Percentiles rank a stretch among this genome's conserved stretches.
phyloP scores from a whole-genome alignment of 1,140 invertebrate species.

The Trissolcus basalis region DNA sequence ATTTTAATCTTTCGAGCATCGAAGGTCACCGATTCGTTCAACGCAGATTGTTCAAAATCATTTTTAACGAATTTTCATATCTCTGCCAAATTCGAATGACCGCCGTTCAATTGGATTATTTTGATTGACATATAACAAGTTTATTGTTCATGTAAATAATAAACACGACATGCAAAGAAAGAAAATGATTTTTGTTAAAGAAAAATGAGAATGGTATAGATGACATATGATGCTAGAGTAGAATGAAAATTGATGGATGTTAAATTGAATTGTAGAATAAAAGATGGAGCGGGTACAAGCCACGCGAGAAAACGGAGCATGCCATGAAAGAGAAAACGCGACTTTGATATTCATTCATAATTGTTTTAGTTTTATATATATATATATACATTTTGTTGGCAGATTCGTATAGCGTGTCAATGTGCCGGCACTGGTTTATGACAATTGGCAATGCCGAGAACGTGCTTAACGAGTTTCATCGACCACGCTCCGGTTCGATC shows the following conservation, averaged over 20 bases:
- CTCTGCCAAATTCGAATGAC: conserved; percentile 35
- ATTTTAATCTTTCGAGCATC: conserved; percentile 50
- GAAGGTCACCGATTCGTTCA: conserved; percentile 38
- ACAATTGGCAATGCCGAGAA: conserved; percentile 40
- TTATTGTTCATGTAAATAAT: too few relatives aligned
- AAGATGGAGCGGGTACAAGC: too few relatives aligned
- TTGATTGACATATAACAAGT: too few relatives aligned
- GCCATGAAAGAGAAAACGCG: conserved; percentile 28
- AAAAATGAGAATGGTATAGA: too few relatives aligned
- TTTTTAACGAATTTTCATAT: conserved; percentile 21
- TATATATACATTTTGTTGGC: too few relatives aligned
- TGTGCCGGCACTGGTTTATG: conserved; percentile 21
- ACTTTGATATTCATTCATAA: conserved; percentile 53
- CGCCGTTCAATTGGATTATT: conserved; percentile 18
- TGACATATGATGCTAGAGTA: conserved; percentile 8
- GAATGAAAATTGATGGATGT: not conserved
- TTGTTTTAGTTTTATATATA: too few relatives aligned
- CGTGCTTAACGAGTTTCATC: conserved; percentile 67
- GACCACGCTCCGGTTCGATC: conserved; percentile 70
- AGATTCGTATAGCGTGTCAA: conserved; percentile 3
- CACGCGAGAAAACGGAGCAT: too few relatives aligned
- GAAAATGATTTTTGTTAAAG: too few relatives aligned
- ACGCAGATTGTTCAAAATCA: conserved; percentile 27
- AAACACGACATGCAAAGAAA: too few relatives aligned
- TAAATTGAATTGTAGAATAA: conserved; percentile 22